A percentile compares a stretch with the other conserved stretches of the same genome.
Evolutionary conservation across 2,888 invertebrate genomes (phyloP).

Genomic region (Eristalis pertinax): DNA sequence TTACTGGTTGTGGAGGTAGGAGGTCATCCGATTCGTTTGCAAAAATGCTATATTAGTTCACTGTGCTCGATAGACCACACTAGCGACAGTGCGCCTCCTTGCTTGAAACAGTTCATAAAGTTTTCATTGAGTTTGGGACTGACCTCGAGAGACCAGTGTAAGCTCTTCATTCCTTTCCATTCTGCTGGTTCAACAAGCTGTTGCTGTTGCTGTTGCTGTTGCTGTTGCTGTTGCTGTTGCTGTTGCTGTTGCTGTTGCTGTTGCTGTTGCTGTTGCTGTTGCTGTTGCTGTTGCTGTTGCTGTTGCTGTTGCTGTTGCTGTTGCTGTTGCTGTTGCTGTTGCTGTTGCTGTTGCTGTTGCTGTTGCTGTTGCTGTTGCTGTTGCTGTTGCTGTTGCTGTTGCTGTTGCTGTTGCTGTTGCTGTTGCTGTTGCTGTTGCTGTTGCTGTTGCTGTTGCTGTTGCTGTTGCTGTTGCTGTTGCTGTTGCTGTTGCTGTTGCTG

Average conservation of each 20-base stretch:
- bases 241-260: slow-evolving; percentile 10
- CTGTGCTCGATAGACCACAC: too few species aligned
- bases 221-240: slow-evolving; percentile 8
- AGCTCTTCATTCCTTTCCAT: too few species aligned
- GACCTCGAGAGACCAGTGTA: too few species aligned
- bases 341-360: slow-evolving; percentile 3
- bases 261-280: slow-evolving; percentile 10
- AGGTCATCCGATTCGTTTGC: too few species aligned
- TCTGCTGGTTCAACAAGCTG: not conserved
- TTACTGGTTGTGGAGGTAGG: too few species aligned
- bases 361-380: slow-evolving; percentile 3
- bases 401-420: slow-evolving; percentile 3
- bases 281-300: slow-evolving; percentile 10
- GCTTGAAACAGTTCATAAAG: too few species aligned
- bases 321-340: slow-evolving; percentile 10
- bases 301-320: slow-evolving; percentile 10
- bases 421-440: slow-evolving; percentile 6
- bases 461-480: slow-evolving; percentile 8
- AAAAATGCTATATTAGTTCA: too few species aligned
- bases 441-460: slow-evolving; percentile 1
- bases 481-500: slow-evolving; percentile 10
- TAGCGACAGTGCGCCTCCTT: too few species aligned
- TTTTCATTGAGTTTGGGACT: too few species aligned
- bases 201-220: slow-evolving; percentile 2
- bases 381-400: slow-evolving; percentile 3